Evolutionary conservation across 2,113 vertebrate species (phyloP).

Genomic region (Brachypteracias leptosomus): DNA sequence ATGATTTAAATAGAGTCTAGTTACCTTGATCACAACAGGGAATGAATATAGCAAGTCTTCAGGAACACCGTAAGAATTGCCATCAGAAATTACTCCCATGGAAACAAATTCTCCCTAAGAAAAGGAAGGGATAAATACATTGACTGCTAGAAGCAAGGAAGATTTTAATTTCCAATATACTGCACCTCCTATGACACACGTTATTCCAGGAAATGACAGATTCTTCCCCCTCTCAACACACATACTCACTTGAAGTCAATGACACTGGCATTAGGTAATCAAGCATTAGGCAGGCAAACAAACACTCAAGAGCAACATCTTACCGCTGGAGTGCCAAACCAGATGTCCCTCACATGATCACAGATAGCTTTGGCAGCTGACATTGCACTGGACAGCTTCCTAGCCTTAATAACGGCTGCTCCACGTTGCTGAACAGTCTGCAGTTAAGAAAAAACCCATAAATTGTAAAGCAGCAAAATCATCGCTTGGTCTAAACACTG

Average conservation of each 20-base stretch:
- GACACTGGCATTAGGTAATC: neutral
- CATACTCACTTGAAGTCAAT: neutral
- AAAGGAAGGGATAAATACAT: neutral
- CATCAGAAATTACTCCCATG: slow-evolving; percentile 94
- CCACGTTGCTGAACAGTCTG: slow-evolving; percentile 96
- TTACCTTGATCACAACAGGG: slow-evolving; percentile 93
- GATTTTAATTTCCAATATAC: neutral
- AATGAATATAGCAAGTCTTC: slow-evolving; percentile 95
- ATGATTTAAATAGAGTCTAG: neutral
- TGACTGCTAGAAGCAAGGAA: neutral
- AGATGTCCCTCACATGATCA: slow-evolving; percentile 94
- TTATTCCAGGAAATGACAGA: neutral
- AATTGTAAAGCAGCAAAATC: neutral
- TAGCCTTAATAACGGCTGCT: slow-evolving; percentile 92
- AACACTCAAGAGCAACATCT: neutral
- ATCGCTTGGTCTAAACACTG: neutral
- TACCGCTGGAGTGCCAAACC: slow-evolving; percentile 92
- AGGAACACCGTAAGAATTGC: slow-evolving; percentile 88
- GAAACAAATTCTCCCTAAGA: slow-evolving; percentile 93
- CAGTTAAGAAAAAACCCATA: neutral
- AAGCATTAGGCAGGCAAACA: neutral
- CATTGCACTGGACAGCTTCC: slow-evolving; percentile 97
- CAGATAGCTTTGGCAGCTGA: slow-evolving; percentile 97
- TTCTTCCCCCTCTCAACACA: neutral
- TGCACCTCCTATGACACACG: neutral